A percentile compares a stretch with the other conserved stretches of the same genome.
Evolutionary conservation across 2,888 invertebrate species (phyloP).

Genomic region (Pseudococcus jackbeardsleyi): DNA sequence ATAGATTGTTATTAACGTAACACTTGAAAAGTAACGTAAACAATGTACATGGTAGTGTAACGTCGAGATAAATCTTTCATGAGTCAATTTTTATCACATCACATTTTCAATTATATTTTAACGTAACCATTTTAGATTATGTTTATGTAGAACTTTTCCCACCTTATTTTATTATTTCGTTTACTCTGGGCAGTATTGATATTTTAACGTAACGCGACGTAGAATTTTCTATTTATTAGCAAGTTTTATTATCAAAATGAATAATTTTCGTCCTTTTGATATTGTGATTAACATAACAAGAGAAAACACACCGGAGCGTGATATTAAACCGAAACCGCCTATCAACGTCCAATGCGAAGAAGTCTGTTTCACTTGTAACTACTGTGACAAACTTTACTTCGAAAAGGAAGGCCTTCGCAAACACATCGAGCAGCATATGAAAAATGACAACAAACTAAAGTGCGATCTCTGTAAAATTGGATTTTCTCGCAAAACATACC

Average conservation of each 20-base stretch:
- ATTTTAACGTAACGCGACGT: neutral
- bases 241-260: neutral
- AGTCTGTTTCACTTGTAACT: neutral
- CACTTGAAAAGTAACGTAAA: neutral
- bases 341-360: neutral
- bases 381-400: slow-evolving; percentile 47
- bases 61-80: neutral
- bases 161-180: neutral
- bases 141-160: neutral
- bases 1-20: neutral
- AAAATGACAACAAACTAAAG: slow-evolving; percentile 37
- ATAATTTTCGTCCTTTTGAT: neutral
- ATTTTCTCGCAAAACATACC: slow-evolving; percentile 52
- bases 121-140: neutral
- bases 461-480: slow-evolving; percentile 41
- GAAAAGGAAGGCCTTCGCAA: neutral
- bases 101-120: neutral
- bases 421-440: slow-evolving; percentile 12
- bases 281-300: neutral
- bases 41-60: neutral
- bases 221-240: neutral
- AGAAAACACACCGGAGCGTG: neutral
- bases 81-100: slow-evolving; percentile 5
- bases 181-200: neutral
- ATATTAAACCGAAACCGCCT: neutral